Base-by-base conservation (phyloP, 2,113 vertebrate genomes). In the Perca schrenkii region DNA sequence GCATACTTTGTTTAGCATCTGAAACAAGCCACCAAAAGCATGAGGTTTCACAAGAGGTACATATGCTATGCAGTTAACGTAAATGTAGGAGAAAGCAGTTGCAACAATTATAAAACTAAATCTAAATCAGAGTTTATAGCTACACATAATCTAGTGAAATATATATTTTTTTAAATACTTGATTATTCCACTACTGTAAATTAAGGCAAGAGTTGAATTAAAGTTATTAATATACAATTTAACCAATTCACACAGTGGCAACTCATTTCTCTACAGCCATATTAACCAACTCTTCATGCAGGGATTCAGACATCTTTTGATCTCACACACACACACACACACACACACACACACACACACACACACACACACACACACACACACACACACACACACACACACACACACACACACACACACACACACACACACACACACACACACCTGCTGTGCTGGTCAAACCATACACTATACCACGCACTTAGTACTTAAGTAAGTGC, bases 1-100 rank as follows among this genome's bases (percentile, higher is more conserved):
- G 31, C 58, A 60, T 6, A 40, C 36, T 53, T 64, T 46, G 4
- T 58, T 84, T 60, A 21, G 28, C 43, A 57, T 36, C 77, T 74
- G 74, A 66, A 87, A 77, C 28, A 79, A 80, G 4, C 31, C 19
- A 72, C 34, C 17, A 66, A 81, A 68, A 1, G 16, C 6, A 40
- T 17, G 4, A 25, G 49, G 62, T 80, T 72, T 87, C 61, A 82
- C 15, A 40, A 83, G 36, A 53, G 31, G 19, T 3, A 25, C 43
- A 71, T 21, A 36, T 6, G 13, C 5, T 7, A 12, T 5, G 25
- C 14, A 16, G 6, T 73, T 6, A 63, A 54, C 31, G 28, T 14
- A 36, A 70, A 49, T 79, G 43, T 12, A 58, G 31, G 31, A 47
- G 40, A 49, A 60, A 34, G 40, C 46, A 8, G 10, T 34, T 22